Conservation (phyloP, 2,888 invertebrate species). For the Heliconius hortense region DNA sequence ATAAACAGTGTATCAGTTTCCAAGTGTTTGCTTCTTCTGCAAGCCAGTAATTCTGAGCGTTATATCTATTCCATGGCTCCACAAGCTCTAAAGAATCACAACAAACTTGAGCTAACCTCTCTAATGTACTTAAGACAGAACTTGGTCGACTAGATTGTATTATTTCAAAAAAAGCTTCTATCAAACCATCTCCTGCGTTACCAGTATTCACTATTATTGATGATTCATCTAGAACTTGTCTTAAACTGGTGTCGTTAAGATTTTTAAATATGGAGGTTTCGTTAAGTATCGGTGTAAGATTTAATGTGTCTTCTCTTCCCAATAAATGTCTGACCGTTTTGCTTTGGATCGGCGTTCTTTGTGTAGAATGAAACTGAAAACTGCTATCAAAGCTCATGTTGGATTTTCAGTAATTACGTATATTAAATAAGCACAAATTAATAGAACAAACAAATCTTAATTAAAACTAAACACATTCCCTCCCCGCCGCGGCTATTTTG, state of each 20-base stretch:
- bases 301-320: constrained; percentile 70
- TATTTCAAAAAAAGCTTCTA: constrained; percentile 75
- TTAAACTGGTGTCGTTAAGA: constrained; percentile 72
- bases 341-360: constrained; percentile 65
- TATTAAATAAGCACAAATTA: constrained; percentile 2
- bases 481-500: constrained; percentile 14
- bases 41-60: constrained; percentile 81
- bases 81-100: constrained; percentile 82
- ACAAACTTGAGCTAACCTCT: constrained; percentile 84
- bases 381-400: constrained; percentile 46
- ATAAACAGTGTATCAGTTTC: constrained; percentile 91
- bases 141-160: constrained; percentile 70
- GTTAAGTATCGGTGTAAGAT: constrained; percentile 73
- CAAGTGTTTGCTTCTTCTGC: constrained; percentile 94
- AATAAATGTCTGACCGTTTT: constrained; percentile 63
- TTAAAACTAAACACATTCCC: neutral
- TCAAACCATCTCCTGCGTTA: constrained; percentile 63
- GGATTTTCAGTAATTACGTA: neutral
- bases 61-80: constrained; percentile 77
- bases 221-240: constrained; percentile 73
- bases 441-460: neutral
- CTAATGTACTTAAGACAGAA: constrained; percentile 83
- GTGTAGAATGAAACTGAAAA: constrained; percentile 62
- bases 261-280: constrained; percentile 76
- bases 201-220: constrained; percentile 62